Conservation (phyloP, 2,113 vertebrate species). For the Gallinago paraguaiae region DNA sequence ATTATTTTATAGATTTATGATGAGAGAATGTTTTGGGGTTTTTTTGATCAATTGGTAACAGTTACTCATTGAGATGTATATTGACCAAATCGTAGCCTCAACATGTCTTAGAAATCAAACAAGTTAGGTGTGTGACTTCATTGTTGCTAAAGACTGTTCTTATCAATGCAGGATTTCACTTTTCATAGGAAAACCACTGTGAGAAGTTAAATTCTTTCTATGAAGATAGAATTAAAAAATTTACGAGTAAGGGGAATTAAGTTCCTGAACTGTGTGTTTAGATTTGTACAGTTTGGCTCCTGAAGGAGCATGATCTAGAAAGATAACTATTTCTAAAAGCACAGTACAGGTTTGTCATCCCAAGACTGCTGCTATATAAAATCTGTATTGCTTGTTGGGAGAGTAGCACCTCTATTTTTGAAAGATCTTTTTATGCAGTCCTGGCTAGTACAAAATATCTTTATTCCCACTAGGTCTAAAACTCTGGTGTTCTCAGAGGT, state of each 20-base stretch:
- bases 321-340: background rate
- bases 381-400: background rate
- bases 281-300: background rate
- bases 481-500: background rate
- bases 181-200: background rate
- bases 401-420: background rate
- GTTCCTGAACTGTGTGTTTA: background rate
- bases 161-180: background rate
- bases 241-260: background rate
- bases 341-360: background rate
- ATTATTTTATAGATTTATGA: background rate
- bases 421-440: background rate
- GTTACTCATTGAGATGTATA: background rate
- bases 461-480: background rate
- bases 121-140: background rate
- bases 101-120: background rate
- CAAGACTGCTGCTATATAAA: background rate
- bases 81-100: background rate
- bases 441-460: background rate
- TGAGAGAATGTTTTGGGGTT: background rate
- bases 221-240: background rate
- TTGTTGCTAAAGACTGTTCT: background rate
- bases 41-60: background rate
- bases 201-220: background rate
- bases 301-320: background rate